phyloP scores from a whole-genome alignment of 2,888 invertebrate genomes.

The Mythimna ferrago region DNA sequence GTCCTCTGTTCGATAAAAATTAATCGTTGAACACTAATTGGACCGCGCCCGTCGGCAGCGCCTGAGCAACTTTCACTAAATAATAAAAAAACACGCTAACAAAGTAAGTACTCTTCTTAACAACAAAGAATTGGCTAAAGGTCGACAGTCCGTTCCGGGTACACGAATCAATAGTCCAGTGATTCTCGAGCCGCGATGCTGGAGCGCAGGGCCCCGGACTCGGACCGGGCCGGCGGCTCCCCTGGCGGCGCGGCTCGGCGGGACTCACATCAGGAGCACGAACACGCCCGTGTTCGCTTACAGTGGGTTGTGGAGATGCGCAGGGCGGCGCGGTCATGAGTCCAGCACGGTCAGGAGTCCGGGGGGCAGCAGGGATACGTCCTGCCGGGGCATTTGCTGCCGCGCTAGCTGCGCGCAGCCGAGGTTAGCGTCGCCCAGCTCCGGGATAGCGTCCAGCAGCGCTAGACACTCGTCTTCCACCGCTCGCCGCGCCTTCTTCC shows the following conservation, averaged over 20 bases:
- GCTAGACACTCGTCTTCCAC: constrained; percentile 88
- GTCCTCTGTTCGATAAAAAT: constrained; percentile 83
- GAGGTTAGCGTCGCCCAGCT: constrained; percentile 87
- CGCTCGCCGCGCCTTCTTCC: constrained; percentile 85
- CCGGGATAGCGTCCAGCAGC: constrained; percentile 87
- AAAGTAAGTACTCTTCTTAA: constrained; percentile 88
- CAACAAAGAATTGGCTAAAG: constrained; percentile 88
- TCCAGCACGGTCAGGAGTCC: constrained; percentile 87
- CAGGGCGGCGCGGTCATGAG: constrained; percentile 88
- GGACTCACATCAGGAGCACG: constrained; percentile 77
- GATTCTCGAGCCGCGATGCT: constrained; percentile 59
- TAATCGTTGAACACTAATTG: constrained; percentile 87
- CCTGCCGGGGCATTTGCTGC: constrained; percentile 85
- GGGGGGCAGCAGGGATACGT: constrained; percentile 82
- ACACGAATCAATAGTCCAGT: constrained; percentile 70
- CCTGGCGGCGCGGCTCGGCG: constrained; percentile 75
- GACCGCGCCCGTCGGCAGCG: constrained; percentile 88
- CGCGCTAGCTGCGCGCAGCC: constrained; percentile 88
- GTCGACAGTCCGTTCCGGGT: constrained; percentile 80
- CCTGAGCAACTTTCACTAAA: constrained; percentile 90
- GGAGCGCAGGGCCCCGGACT: constrained; percentile 42
- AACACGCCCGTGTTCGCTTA: constrained; percentile 77
- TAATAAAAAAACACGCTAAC: constrained; percentile 87
- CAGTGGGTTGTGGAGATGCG: constrained; percentile 83
- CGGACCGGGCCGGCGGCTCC: constrained; percentile 57